These are phyloP conservation scores for Ascidia mentula DNA, from an alignment of 23 tunicate species.

Conservation along the genomic window DNA sequence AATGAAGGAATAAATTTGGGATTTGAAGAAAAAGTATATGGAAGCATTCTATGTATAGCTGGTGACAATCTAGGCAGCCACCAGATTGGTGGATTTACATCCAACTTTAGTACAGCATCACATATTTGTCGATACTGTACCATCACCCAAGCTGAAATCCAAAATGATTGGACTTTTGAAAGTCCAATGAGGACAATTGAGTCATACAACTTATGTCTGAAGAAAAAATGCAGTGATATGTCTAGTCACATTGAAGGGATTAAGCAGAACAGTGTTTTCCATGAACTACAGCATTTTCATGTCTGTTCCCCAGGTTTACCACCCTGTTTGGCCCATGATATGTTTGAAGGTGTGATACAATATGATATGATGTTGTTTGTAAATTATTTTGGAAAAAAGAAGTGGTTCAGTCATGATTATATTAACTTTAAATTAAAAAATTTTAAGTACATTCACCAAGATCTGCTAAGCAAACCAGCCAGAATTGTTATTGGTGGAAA, in stretches of 20 bases:
- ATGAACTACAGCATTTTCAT: conserved; percentile 32
- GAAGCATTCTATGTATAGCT: conserved; percentile 15
- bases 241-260: conserved; percentile 5
- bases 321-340: conserved; percentile 46
- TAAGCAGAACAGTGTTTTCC: conserved; percentile 20
- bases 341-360: conserved; percentile 44
- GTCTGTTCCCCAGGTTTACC: conserved; percentile 51
- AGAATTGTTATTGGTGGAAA: neutral
- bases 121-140: conserved; percentile 24
- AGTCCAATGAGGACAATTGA: neutral
- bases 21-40: conserved; percentile 2
- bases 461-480: conserved; percentile 10
- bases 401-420: conserved; percentile 23
- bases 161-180: neutral
- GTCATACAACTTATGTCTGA: no score
- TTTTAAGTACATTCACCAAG: neutral
- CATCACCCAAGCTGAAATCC: neutral
- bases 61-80: conserved; percentile 60
- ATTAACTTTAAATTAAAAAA: conserved; percentile 8
- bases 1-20: conserved; percentile 33
- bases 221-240: no score
- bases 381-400: neutral
- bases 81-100: conserved; percentile 38
- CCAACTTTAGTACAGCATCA: conserved; percentile 31
- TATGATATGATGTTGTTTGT: conserved; percentile 36